Evolutionary conservation across 2,888 invertebrate species (phyloP).

Genomic region (Tipula helvola): DNA sequence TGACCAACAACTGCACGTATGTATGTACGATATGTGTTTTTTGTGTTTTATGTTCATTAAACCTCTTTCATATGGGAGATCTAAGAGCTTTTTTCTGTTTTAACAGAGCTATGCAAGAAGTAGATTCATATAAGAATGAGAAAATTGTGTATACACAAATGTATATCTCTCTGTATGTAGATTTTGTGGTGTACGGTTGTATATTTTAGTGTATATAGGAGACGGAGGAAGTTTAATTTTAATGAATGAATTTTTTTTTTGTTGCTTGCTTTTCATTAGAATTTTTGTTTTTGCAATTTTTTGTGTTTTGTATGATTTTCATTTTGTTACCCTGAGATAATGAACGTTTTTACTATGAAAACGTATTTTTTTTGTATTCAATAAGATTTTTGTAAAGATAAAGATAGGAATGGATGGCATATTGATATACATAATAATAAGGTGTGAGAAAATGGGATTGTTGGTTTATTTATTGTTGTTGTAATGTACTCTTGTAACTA

Average conservation of each 20-base stretch:
- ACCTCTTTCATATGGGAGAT: not conserved
- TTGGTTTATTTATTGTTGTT: not conserved
- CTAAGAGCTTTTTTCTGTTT: not conserved
- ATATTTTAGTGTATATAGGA: not conserved
- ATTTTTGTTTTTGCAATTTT: not conserved
- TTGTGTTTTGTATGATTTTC: not conserved
- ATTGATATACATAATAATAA: not conserved
- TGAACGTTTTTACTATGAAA: not conserved
- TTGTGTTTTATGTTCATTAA: not conserved
- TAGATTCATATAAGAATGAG: not conserved
- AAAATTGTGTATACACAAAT: not conserved
- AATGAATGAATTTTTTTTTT: not conserved
- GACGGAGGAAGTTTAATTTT: not conserved
- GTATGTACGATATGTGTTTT: not conserved
- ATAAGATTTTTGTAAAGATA: not conserved
- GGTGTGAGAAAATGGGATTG: not conserved
- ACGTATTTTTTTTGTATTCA: not conserved
- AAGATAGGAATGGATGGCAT: not conserved
- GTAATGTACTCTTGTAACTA: not conserved
- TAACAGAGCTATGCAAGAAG: not conserved
- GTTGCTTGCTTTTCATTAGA: not conserved
- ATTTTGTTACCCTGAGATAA: not conserved
- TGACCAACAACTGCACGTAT: not conserved
- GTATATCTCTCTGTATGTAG: not conserved
- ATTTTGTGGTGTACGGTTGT: not conserved